Conservation (phyloP, 2,797 vertebrate species). For the Sciurus carolinensis region DNA sequence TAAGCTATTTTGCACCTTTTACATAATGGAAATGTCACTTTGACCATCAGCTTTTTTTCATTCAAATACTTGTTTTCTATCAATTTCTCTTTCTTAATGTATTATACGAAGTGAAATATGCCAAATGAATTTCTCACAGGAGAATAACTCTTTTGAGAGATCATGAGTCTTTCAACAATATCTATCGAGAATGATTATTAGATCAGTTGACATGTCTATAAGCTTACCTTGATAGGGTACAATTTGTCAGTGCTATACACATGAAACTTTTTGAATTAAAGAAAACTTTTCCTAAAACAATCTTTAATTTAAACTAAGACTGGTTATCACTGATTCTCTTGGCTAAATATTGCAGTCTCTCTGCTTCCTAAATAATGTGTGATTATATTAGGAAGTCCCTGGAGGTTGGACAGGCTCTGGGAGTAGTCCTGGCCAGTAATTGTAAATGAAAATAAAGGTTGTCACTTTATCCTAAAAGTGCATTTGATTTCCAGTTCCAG, state of each 20-base stretch:
- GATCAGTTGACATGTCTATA: constrained; percentile 78
- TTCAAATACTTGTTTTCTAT: constrained; percentile 78
- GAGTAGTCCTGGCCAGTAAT: neutral
- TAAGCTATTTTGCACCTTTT: constrained; percentile 62
- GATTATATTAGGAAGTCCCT: neutral
- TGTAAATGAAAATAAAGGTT: neutral
- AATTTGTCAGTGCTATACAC: constrained; percentile 69
- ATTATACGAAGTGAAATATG: constrained; percentile 81
- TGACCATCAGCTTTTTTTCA: constrained; percentile 72
- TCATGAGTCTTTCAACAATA: constrained; percentile 77
- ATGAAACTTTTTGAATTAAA: constrained; percentile 74
- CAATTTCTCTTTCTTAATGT: constrained; percentile 75
- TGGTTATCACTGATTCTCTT: constrained; percentile 29
- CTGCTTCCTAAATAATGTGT: neutral
- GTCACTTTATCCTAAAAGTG: neutral
- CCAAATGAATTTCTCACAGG: constrained; percentile 86
- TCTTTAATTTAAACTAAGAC: constrained; percentile 32
- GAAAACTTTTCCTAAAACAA: constrained; percentile 71
- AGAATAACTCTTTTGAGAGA: constrained; percentile 85
- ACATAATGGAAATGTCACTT: constrained; percentile 81
- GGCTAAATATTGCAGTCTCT: neutral
- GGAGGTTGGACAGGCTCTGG: neutral
- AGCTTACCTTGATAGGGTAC: constrained; percentile 65
- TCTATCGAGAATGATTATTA: constrained; percentile 80
- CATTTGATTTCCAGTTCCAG: constrained; percentile 27